Evolutionary conservation across 2,113 vertebrate species (phyloP), one percentile per base, ranked within the genome.

Genomic region (Microcebus ravelobensis): DNA sequence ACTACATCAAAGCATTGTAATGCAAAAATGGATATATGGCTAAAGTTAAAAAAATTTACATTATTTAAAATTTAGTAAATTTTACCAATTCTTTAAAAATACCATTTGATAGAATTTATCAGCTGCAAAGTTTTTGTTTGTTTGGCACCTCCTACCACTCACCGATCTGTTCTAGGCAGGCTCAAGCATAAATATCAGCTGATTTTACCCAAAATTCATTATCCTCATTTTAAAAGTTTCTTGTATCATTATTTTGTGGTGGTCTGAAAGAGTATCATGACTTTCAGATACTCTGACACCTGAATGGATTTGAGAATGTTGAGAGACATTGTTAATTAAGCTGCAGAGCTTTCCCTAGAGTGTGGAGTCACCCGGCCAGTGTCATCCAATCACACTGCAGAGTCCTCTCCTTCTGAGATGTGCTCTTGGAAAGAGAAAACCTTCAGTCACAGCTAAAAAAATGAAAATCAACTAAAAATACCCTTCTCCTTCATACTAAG

Each of bases 51-150:
- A 50, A 59, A 71, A 34, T 94, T 90, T 61, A 61, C 48, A 74
- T 55, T 88, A 81, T 82, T 95, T 86, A 50, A 90, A 97, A 83
- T 36, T 74, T 73, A 90, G 63, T 45, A 80, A 80, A 50, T 84
- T 42, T 90, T 61, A 91, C 31, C 18, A 17, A 20, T 79, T 74
- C 92, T 67, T 70, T 59, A 87, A 92, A 87, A 94, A 73, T 87
- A 83, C 29, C 34, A 25, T 36, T 74, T 79, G 74, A 29, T 87
- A 77, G 84, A 90, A 94, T 65, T 77, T 85, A 65, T 96, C 71
- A 85, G 52, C 48, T 96, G 86, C 20, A n/a, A 83, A 96, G 57
- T 74, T 92, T 92, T 79, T 48, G 23, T 74, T n/a, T 67, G 79
- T 82, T 93, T 68, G 39, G 85, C 61, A 81, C 77, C 83, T 85